These are phyloP conservation scores for Auanema freiburgensis DNA, from an alignment of 2,888 invertebrate genomes.

Conservation along the genomic window DNA sequence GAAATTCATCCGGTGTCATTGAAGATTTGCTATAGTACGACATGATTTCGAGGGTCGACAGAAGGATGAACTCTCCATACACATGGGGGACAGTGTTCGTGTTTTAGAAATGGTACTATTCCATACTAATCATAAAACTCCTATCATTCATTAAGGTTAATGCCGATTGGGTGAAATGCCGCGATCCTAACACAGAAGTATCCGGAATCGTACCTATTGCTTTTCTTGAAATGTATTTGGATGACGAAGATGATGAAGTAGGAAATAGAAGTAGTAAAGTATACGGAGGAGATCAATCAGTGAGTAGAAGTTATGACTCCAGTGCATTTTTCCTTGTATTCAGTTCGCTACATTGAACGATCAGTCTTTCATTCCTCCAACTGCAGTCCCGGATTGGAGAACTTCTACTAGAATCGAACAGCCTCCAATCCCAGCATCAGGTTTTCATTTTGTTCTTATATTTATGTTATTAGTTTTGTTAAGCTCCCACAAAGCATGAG, in stretches of 20 bases:
- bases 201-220: conserved; percentile 52
- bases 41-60: conserved; percentile 51
- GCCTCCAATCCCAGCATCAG: not conserved
- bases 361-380: conserved; percentile 16
- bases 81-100: conserved; percentile 50
- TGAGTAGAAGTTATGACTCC: not conserved
- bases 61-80: conserved; percentile 48
- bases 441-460: not conserved
- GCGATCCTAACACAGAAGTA: conserved; percentile 47
- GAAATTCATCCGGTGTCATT: conserved; percentile 1
- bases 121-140: too few species aligned
- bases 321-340: not conserved
- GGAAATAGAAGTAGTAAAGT: not conserved
- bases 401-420: conserved; percentile 12
- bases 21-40: conserved; percentile 51
- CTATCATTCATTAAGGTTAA: too few species aligned
- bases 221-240: conserved; percentile 56
- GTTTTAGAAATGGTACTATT: conserved; percentile 50
- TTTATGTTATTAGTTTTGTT: not conserved
- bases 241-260: conserved; percentile 50
- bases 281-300: not conserved
- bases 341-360: conserved; percentile 20
- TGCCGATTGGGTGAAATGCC: conserved; percentile 56
- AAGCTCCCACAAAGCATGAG: conserved; percentile 7
- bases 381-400: conserved; percentile 24